Evolutionary conservation across 1,140 invertebrate species (phyloP).

Genomic region (Drosophila setifemur): DNA sequence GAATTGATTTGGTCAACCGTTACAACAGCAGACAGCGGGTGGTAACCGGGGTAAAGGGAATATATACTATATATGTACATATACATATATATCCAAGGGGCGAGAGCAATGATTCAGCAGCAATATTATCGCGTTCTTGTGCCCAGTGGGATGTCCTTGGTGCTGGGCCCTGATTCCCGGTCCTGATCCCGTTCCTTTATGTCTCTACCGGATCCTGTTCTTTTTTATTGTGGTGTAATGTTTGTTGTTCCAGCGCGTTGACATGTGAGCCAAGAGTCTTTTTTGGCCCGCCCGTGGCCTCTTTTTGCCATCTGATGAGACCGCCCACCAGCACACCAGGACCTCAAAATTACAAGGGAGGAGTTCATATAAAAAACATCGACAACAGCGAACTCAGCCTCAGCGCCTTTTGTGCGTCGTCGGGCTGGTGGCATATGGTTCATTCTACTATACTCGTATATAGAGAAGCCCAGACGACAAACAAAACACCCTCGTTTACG

Average conservation of each 20-base stretch:
- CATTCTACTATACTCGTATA: constrained; percentile 25
- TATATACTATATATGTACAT: no score
- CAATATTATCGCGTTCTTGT: constrained; percentile 22
- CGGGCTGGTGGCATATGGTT: constrained; percentile 61
- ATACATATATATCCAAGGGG: neutral
- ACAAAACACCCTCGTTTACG: constrained; percentile 76
- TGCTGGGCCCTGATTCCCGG: constrained; percentile 16
- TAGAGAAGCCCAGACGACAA: constrained; percentile 16
- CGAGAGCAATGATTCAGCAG: constrained; percentile 51
- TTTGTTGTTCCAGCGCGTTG: constrained; percentile 69
- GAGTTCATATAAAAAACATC: constrained; percentile 17
- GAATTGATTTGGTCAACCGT: constrained; percentile 77
- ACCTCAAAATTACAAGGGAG: constrained; percentile 6
- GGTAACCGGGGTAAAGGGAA: no score
- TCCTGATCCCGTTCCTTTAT: constrained; percentile 50
- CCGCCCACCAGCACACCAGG: constrained; percentile 60
- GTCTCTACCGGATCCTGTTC: constrained; percentile 41
- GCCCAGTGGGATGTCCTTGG: constrained; percentile 56
- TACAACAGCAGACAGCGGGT: constrained; percentile 53
- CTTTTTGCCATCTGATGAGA: constrained; percentile 67
- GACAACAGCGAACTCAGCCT: neutral
- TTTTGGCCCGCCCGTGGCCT: constrained; percentile 57
- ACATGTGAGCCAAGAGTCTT: constrained; percentile 57
- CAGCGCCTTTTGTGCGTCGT: constrained; percentile 41
- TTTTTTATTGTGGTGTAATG: constrained; percentile 69